Evolutionary conservation across 2,113 vertebrate species (phyloP).

Genomic region (Redunca redunca): DNA sequence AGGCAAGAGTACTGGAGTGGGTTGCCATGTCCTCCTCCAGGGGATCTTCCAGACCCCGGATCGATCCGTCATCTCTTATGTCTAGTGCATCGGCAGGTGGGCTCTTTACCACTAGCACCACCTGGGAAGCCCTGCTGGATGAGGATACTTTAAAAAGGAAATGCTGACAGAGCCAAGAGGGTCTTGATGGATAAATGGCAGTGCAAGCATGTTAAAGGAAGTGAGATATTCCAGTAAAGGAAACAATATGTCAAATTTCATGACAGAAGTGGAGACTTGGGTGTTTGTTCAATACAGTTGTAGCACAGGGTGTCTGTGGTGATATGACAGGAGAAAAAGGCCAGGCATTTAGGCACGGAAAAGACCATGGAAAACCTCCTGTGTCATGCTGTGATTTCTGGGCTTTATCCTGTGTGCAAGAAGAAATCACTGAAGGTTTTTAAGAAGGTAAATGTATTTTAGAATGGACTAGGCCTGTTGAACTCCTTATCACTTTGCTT

Average conservation of each 20-base stretch:
- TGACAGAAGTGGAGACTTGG: too few relatives aligned
- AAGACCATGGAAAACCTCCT: neutral
- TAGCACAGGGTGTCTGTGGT: rapidly evolving
- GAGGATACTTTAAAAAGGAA: neutral
- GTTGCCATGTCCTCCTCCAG: neutral
- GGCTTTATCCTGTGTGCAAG: neutral
- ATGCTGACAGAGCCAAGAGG: neutral
- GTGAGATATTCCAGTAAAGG: neutral
- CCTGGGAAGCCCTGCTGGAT: neutral
- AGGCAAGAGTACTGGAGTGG: neutral
- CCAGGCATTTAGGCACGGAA: neutral
- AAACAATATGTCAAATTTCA: rapidly evolving
- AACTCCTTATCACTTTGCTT: neutral
- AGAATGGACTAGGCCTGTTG: neutral
- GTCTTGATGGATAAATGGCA: neutral
- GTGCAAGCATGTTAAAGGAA: neutral
- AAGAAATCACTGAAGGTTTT: neutral
- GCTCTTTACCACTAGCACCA: neutral
- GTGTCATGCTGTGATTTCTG: neutral
- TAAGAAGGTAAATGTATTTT: neutral
- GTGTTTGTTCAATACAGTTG: rapidly evolving
- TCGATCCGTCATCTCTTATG: rapidly evolving
- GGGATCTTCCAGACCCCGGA: neutral
- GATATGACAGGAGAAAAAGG: neutral
- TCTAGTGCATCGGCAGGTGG: neutral